Conservation (phyloP, 2,888 invertebrate species). For the Drosophila subquinaria region DNA sequence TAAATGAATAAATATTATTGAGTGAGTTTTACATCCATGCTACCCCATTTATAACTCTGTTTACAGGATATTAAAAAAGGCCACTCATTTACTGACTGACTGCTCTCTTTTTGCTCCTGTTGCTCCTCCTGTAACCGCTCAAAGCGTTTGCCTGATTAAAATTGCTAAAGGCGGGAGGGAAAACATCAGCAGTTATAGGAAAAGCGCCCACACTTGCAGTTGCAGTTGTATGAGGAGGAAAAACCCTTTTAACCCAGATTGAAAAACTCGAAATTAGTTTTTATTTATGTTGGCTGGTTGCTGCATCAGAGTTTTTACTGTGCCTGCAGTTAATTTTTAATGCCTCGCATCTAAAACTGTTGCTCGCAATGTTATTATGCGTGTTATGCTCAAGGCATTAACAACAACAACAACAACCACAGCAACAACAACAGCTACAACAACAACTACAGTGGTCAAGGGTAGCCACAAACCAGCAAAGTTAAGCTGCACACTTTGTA, state of each 20-base stretch:
- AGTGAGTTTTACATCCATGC: not conserved
- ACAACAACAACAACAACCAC: constrained; percentile 29
- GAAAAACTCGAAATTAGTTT: constrained; percentile 82
- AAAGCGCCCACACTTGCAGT: constrained; percentile 25
- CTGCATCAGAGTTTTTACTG: constrained; percentile 51
- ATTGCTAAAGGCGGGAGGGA: constrained; percentile 57
- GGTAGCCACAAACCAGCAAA: constrained; percentile 25
- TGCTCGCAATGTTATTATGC: constrained; percentile 75
- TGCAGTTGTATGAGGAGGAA: constrained; percentile 10
- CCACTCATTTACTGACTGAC: constrained; percentile 27
- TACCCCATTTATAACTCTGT: not conserved
- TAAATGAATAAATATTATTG: not conserved
- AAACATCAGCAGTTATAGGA: constrained; percentile 26
- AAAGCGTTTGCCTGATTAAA: constrained; percentile 75
- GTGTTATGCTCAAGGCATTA: constrained; percentile 61
- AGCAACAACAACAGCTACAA: not conserved
- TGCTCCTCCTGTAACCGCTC: constrained; percentile 26
- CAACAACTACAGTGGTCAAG: constrained; percentile 44
- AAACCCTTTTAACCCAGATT: constrained; percentile 80
- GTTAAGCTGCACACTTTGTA: constrained; percentile 56
- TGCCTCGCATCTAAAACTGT: constrained; percentile 69
- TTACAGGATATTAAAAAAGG: constrained; percentile 22
- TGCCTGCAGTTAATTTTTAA: constrained; percentile 77
- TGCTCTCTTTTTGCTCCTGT: constrained; percentile 27
- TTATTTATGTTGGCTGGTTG: constrained; percentile 69